phyloP scores from a whole-genome alignment of 1,140 invertebrate species.

The Lutraria rhynchaena region DNA sequence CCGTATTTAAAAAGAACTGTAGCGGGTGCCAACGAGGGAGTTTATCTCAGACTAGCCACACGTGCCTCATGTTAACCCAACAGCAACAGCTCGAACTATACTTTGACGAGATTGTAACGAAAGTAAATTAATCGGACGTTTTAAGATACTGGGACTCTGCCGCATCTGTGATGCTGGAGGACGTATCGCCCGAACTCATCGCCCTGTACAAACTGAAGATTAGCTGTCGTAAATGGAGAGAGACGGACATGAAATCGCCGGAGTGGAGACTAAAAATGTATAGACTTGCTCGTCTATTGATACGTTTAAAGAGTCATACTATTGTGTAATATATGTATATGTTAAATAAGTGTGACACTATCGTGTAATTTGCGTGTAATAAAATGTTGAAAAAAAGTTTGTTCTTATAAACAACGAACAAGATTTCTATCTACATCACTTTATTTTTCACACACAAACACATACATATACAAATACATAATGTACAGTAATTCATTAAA shows the following conservation, averaged over 20 bases:
- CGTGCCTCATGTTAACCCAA: background rate
- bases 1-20: constrained; percentile 19
- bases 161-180: background rate
- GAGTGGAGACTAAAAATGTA: constrained; percentile 41
- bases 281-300: no score
- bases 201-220: background rate
- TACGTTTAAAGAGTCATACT: no score
- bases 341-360: no score
- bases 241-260: constrained; percentile 32
- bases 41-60: constrained; percentile 10
- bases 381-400: no score
- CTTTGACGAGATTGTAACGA: constrained; percentile 3
- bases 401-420: constrained; percentile 7
- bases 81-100: constrained; percentile 15
- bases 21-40: constrained; percentile 6
- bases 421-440: background rate
- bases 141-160: constrained; percentile 5
- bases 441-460: background rate
- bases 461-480: constrained; percentile 4
- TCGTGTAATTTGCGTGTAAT: no score
- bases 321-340: no score
- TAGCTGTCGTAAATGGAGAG: constrained; percentile 25
- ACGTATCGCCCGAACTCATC: background rate
- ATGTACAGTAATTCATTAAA: constrained; percentile 1
- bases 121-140: background rate